Evolutionary conservation across 2,113 vertebrate species (phyloP).

Genomic region (Alosa alosa): DNA sequence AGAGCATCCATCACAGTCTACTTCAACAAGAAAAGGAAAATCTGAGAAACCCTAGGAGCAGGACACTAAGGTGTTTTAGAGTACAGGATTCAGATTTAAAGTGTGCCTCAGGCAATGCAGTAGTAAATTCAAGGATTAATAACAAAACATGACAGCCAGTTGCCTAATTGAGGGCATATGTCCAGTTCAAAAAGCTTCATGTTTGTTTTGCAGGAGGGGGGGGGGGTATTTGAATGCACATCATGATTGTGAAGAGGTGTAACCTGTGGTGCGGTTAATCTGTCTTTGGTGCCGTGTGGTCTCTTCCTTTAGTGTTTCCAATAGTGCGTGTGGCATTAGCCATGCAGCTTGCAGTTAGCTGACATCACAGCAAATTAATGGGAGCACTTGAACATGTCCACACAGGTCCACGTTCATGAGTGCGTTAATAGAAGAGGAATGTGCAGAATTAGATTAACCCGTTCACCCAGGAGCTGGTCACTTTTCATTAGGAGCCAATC

Average conservation of each 20-base stretch:
- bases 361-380: neutral
- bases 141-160: neutral
- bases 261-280: neutral
- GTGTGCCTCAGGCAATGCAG: neutral
- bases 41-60: neutral
- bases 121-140: neutral
- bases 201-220: neutral
- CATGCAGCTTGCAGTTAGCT: neutral
- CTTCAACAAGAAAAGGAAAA: constrained; percentile 4
- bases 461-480: neutral
- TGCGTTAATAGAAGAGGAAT: neutral
- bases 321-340: neutral
- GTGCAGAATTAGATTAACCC: neutral
- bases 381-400: constrained; percentile 17
- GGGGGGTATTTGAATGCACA: neutral
- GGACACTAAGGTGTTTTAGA: neutral
- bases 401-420: neutral
- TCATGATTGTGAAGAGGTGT: constrained; percentile 7
- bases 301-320: neutral
- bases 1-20: constrained; percentile 25
- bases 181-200: neutral
- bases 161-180: constrained; percentile 2
- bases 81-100: neutral
- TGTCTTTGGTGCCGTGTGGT: neutral
- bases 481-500: neutral